phyloP scores from a whole-genome alignment of 2,888 invertebrate species.

The Aleiodes leptofemur region DNA sequence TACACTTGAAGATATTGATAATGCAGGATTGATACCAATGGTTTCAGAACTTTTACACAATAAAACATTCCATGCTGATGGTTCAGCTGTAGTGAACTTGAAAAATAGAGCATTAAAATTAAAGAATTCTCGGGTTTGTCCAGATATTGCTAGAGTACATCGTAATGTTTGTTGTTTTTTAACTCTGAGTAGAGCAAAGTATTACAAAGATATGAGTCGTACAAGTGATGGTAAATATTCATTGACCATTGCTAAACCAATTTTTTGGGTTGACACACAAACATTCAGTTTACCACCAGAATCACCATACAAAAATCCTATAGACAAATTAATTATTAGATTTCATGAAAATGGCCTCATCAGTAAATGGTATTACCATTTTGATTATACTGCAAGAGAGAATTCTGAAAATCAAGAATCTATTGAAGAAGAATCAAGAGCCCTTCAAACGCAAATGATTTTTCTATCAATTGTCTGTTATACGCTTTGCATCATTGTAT shows the following conservation, averaged over 20 bases:
- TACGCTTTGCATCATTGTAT: constrained; percentile 13
- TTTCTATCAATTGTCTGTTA: constrained; percentile 25
- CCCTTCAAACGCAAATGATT: constrained; percentile 17
- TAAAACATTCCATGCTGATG: constrained; percentile 41
- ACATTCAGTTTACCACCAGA: constrained; percentile 41
- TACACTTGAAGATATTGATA: constrained; percentile 50
- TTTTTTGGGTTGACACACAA: constrained; percentile 48
- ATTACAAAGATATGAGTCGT: background rate
- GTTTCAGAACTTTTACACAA: constrained; percentile 29
- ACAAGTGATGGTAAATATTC: constrained; percentile 13
- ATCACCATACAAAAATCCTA: constrained; percentile 30
- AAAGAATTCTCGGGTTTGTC: constrained; percentile 38
- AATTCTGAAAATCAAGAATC: background rate
- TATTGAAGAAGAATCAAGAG: background rate
- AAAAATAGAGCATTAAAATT: constrained; percentile 31
- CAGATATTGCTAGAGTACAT: constrained; percentile 42
- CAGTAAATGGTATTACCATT: constrained; percentile 33
- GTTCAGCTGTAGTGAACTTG: constrained; percentile 28
- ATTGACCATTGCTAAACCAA: constrained; percentile 40
- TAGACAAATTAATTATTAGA: constrained; percentile 34
- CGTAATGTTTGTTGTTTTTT: constrained; percentile 26
- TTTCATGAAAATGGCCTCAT: constrained; percentile 34
- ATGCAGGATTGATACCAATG: constrained; percentile 48
- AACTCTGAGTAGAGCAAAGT: background rate
- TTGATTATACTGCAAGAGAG: background rate